phyloP scores from a whole-genome alignment of 2,113 vertebrate species.

The Passer montanus region DNA sequence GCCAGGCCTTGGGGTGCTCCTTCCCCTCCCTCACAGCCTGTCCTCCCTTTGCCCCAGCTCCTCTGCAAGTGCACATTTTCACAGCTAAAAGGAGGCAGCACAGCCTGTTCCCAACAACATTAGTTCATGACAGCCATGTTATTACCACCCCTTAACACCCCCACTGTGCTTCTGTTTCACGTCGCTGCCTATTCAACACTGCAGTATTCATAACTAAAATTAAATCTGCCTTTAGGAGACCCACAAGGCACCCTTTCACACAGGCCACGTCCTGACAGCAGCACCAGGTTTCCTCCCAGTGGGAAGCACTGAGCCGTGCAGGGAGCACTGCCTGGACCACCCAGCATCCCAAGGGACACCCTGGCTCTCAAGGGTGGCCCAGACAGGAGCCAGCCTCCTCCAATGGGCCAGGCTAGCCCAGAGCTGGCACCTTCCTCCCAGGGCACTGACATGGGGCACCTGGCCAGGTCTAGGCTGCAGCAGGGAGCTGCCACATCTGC shows the following conservation, averaged over 20 bases:
- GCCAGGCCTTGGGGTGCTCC: background rate
- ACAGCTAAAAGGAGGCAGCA: slow-evolving; percentile 16
- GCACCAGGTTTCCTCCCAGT: background rate
- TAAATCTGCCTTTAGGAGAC: background rate
- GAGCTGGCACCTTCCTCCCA: background rate
- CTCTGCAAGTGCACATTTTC: background rate
- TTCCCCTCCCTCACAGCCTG: background rate
- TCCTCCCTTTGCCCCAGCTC: background rate
- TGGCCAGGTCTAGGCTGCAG: background rate
- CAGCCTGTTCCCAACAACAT: slow-evolving; percentile 49
- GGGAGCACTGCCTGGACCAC: fast-evolving
- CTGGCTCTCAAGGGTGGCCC: background rate
- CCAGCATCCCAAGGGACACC: fast-evolving
- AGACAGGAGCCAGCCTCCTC: background rate
- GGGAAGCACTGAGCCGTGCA: fast-evolving
- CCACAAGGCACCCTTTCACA: background rate
- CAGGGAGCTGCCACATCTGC: background rate
- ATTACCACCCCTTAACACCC: slow-evolving; percentile 64
- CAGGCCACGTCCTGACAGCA: fast-evolving
- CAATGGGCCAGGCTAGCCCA: background rate
- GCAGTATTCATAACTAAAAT: slow-evolving; percentile 26
- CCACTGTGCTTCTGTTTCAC: slow-evolving; percentile 60
- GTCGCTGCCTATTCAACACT: slow-evolving; percentile 12
- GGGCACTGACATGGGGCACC: fast-evolving
- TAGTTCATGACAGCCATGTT: slow-evolving; percentile 65